Conservation (phyloP, 2,113 vertebrate genomes). For the Cryptomyrus ogoouensis region DNA sequence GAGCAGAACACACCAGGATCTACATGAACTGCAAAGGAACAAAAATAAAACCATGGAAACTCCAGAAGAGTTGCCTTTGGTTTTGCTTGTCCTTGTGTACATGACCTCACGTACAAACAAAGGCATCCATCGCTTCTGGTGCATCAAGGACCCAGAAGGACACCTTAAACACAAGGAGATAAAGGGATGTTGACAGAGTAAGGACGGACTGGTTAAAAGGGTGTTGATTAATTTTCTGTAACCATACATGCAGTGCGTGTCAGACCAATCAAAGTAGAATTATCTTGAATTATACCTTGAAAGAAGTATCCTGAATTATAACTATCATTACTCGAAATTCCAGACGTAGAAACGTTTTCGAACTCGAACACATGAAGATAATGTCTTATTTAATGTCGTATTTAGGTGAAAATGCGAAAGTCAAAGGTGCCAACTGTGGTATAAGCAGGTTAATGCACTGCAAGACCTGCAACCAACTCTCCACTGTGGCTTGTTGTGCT, state of each 20-base stretch:
- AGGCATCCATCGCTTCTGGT: neutral
- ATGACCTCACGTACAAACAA: neutral
- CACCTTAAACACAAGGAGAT: neutral
- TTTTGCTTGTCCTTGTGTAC: neutral
- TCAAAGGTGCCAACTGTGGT: neutral
- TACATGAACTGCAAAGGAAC: neutral
- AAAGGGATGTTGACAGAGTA: neutral
- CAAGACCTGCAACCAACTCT: neutral
- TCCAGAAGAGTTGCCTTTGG: neutral
- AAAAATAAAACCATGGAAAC: neutral
- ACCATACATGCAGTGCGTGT: neutral
- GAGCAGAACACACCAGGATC: neutral
- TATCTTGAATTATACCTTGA: neutral
- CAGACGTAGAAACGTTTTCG: neutral
- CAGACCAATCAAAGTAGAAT: neutral
- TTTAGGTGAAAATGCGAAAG: neutral
- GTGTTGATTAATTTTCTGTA: neutral
- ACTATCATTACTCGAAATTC: neutral
- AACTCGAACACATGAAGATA: neutral
- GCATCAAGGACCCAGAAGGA: neutral
- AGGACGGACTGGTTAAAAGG: neutral
- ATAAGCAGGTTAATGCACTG: neutral
- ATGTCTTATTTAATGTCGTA: neutral
- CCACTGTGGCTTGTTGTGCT: neutral
- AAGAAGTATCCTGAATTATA: neutral